Evolutionary conservation across 2,888 invertebrate genomes (phyloP).

Genomic region (Napeogenes inachia): DNA sequence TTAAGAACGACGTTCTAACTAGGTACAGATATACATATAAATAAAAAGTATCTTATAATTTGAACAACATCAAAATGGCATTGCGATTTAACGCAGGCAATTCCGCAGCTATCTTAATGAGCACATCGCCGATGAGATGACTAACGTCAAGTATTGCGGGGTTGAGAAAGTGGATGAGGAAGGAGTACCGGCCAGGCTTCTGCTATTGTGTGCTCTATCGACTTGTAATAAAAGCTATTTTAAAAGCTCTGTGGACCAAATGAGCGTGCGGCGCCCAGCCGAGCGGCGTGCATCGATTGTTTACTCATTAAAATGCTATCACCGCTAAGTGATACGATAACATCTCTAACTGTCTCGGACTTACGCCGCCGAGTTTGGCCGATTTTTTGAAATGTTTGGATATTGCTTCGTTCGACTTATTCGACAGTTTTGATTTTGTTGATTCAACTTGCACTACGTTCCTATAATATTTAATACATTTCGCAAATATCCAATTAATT

Average conservation of each 20-base stretch:
- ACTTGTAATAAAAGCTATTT: slow-evolving; percentile 8
- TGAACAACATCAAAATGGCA: slow-evolving; percentile 14
- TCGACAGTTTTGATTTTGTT: too few species aligned
- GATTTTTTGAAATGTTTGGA: slow-evolving; percentile 7
- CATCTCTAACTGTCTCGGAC: slow-evolving; percentile 69
- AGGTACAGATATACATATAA: too few species aligned
- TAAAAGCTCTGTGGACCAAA: not conserved
- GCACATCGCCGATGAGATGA: slow-evolving; percentile 30
- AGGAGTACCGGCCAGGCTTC: slow-evolving; percentile 8
- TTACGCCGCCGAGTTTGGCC: slow-evolving; percentile 23
- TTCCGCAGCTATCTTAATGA: slow-evolving; percentile 28
- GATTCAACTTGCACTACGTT: too few species aligned
- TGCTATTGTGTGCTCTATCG: slow-evolving; percentile 9
- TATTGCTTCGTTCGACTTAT: too few species aligned
- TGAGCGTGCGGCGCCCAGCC: slow-evolving; percentile 65
- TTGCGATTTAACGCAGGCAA: slow-evolving; percentile 27
- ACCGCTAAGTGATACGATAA: slow-evolving; percentile 63
- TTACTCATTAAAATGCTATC: slow-evolving; percentile 78
- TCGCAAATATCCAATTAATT: too few species aligned
- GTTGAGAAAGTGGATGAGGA: slow-evolving; percentile 37
- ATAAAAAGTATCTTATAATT: not conserved
- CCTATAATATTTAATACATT: too few species aligned
- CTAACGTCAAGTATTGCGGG: slow-evolving; percentile 29
- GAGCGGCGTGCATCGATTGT: slow-evolving; percentile 76
- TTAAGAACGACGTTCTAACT: too few species aligned